Percentiles rank a stretch among this genome's conserved stretches.
Conservation (phyloP, 2,113 vertebrate genomes). For the Tachuris rubrigastra region DNA sequence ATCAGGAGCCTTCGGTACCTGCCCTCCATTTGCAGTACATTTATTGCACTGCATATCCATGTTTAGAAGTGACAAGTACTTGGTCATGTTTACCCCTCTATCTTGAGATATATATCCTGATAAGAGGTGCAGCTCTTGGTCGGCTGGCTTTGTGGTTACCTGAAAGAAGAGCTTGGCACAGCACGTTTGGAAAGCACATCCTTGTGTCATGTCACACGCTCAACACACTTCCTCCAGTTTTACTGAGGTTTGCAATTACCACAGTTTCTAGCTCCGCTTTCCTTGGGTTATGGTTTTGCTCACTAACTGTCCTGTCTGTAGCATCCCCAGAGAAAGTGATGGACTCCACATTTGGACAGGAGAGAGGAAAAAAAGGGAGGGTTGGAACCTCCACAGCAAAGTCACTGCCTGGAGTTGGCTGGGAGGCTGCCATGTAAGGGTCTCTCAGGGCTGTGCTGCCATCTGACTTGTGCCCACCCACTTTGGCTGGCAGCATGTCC, state of each 20-base stretch:
- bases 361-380: neutral
- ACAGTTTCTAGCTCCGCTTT: neutral
- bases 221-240: neutral
- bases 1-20: neutral
- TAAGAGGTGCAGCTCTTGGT: neutral
- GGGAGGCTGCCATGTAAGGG: neutral
- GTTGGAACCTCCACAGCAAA: neutral
- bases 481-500: neutral
- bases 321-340: neutral
- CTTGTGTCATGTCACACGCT: accelerated
- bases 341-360: neutral
- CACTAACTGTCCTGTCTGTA: neutral
- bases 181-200: neutral
- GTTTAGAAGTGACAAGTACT: neutral
- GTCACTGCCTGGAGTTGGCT: neutral
- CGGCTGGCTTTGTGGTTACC: neutral
- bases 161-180: neutral
- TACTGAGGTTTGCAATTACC: neutral
- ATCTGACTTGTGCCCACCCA: neutral
- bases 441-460: neutral
- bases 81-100: accelerated
- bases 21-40: neutral
- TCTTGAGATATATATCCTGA: neutral
- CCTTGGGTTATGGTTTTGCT: neutral
- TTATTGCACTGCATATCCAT: neutral